phyloP scores from a whole-genome alignment of 2,113 vertebrate species.

The Xiphophorus couchianus region DNA sequence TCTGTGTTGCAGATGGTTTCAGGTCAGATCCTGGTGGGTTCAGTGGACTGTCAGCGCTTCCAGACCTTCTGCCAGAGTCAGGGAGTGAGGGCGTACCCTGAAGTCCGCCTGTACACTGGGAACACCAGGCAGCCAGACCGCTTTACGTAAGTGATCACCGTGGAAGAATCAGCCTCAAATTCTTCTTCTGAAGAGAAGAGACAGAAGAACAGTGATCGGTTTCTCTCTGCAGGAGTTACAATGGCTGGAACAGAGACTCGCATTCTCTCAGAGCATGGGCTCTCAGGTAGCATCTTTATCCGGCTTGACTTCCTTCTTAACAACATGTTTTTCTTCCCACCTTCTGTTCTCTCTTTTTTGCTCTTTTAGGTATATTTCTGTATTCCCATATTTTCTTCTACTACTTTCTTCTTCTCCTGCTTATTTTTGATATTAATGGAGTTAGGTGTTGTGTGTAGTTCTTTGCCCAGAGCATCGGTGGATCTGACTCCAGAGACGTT shows the following conservation, averaged over 20 bases:
- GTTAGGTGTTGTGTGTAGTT: slow-evolving; percentile 70
- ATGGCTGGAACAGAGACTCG: slow-evolving; percentile 92
- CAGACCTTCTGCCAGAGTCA: slow-evolving; percentile 89
- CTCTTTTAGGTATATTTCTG: no score
- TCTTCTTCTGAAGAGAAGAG: background rate
- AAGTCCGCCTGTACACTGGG: slow-evolving; percentile 89
- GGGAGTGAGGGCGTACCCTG: slow-evolving; percentile 89
- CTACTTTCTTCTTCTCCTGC: no score
- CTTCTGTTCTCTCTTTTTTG: background rate
- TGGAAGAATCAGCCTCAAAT: background rate
- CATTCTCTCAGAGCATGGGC: slow-evolving; percentile 91
- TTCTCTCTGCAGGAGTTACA: slow-evolving; percentile 85
- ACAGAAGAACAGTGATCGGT: slow-evolving; percentile 18
- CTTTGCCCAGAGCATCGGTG: slow-evolving; percentile 86
- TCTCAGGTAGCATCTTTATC: slow-evolving; percentile 82
- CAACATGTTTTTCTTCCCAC: no score
- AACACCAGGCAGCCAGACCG: slow-evolving; percentile 76
- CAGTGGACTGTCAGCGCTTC: slow-evolving; percentile 92
- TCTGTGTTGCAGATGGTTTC: slow-evolving; percentile 54
- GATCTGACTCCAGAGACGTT: slow-evolving; percentile 91
- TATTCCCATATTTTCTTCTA: no score
- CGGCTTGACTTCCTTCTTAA: background rate
- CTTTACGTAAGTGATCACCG: slow-evolving; percentile 80
- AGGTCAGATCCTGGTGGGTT: slow-evolving; percentile 89
- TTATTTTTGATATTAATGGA: background rate